Percentiles rank a stretch among this genome's conserved stretches.
Evolutionary conservation across 2,797 vertebrate genomes (phyloP).

Genomic region (Euphonia xanthogaster): DNA sequence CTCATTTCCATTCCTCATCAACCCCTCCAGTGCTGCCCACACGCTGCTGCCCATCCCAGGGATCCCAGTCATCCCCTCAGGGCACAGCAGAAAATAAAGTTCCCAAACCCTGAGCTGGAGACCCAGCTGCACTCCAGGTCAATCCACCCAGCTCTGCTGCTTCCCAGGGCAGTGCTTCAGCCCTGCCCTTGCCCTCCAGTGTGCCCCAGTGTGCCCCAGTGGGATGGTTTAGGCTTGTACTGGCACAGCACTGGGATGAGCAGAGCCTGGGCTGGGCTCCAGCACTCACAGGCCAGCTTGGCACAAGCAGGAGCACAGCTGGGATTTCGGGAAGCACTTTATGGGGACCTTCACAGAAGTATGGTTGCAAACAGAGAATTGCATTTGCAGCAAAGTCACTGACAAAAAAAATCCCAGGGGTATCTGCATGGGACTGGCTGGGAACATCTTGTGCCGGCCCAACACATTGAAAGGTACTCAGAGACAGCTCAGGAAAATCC

Average conservation of each 20-base stretch:
- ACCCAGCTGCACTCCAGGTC: rapidly evolving
- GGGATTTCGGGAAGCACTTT: neutral
- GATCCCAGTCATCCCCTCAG: rapidly evolving
- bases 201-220: neutral
- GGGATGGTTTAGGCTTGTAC: neutral
- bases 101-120: neutral
- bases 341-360: neutral
- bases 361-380: neutral
- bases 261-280: neutral
- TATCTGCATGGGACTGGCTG: rapidly evolving
- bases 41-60: neutral
- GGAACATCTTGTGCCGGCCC: neutral
- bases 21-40: neutral
- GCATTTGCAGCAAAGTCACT: neutral
- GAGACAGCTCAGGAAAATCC: rapidly evolving
- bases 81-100: rapidly evolving
- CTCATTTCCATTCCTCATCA: neutral
- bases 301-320: neutral
- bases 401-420: neutral
- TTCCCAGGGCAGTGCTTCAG: rapidly evolving
- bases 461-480: rapidly evolving
- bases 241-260: neutral
- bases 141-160: neutral
- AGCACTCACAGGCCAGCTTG: rapidly evolving
- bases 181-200: neutral